Evolutionary conservation across 2,797 vertebrate species (phyloP).

Genomic region (Gymnothorax javanicus): DNA sequence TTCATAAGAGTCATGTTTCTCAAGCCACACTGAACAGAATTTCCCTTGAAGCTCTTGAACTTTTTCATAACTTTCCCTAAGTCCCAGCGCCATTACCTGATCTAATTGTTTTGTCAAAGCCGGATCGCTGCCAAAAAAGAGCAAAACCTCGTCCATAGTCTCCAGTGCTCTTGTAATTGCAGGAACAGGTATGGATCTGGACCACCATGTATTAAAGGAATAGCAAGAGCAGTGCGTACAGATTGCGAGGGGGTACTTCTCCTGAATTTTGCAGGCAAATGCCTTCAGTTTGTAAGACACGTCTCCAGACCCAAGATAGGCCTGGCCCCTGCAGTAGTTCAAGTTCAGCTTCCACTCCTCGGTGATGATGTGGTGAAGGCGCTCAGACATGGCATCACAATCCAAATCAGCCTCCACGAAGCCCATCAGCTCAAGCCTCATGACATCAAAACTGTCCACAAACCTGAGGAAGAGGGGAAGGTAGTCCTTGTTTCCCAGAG

Average conservation of each 20-base stretch:
- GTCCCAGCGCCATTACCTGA: slow-evolving; percentile 72
- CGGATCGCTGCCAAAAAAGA: slow-evolving; percentile 70
- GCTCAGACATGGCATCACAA: slow-evolving; percentile 69
- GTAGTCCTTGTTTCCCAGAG: slow-evolving; percentile 65
- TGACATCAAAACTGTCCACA: slow-evolving; percentile 80
- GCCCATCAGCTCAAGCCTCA: slow-evolving; percentile 77
- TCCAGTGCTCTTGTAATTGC: slow-evolving; percentile 74
- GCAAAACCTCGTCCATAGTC: slow-evolving; percentile 72
- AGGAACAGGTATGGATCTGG: slow-evolving; percentile 75
- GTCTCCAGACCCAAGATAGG: slow-evolving; percentile 77
- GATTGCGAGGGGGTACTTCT: slow-evolving; percentile 78
- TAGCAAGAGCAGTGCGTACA: slow-evolving; percentile 80
- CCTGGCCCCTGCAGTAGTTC: slow-evolving; percentile 78
- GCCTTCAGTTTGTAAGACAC: slow-evolving; percentile 79
- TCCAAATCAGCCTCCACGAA: slow-evolving; percentile 73
- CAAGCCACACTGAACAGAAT: slow-evolving; percentile 74
- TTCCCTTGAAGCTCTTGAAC: slow-evolving; percentile 76
- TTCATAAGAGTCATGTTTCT: slow-evolving; percentile 79
- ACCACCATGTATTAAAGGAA: slow-evolving; percentile 83
- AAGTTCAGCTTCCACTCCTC: slow-evolving; percentile 74
- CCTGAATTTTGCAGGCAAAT: slow-evolving; percentile 79
- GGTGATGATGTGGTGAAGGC: slow-evolving; percentile 68
- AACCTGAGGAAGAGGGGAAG: slow-evolving; percentile 78
- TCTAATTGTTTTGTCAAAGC: slow-evolving; percentile 75
- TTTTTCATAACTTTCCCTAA: slow-evolving; percentile 79